Percentiles rank a stretch among this genome's conserved stretches.
Conservation (phyloP, 2,113 vertebrate species). For the Antennarius striatus region DNA sequence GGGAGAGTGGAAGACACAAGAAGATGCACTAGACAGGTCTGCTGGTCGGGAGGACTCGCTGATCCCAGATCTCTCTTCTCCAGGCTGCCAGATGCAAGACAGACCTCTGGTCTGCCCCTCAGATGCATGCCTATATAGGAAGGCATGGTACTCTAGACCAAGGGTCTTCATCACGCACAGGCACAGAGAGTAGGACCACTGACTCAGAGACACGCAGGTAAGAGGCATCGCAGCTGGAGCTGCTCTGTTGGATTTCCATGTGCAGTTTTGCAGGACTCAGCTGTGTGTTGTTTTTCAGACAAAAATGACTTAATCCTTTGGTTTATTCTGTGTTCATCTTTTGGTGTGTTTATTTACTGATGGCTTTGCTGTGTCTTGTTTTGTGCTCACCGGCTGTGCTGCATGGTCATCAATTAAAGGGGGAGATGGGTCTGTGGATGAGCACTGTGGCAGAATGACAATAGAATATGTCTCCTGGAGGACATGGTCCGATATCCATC, state of each 20-base stretch:
- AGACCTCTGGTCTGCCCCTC: constrained; percentile 60
- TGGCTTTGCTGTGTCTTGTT: constrained; percentile 28
- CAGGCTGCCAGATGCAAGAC: constrained; percentile 49
- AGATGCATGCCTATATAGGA: constrained; percentile 75
- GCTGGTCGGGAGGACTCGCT: constrained; percentile 65
- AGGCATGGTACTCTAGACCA: constrained; percentile 67
- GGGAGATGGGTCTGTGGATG: constrained; percentile 60
- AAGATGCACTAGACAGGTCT: constrained; percentile 65
- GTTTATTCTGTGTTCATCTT: constrained; percentile 18
- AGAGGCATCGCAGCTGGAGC: constrained; percentile 49
- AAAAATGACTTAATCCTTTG: constrained; percentile 22
- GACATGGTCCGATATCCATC: constrained; percentile 68
- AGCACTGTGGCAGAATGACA: constrained; percentile 66
- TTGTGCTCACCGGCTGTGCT: constrained; percentile 47
- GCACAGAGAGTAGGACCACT: constrained; percentile 51
- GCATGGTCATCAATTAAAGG: constrained; percentile 69
- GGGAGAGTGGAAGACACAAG: constrained; percentile 67
- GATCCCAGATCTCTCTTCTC: constrained; percentile 57
- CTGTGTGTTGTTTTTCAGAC: constrained; percentile 15
- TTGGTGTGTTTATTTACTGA: constrained; percentile 36
- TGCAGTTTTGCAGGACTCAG: constrained; percentile 19
- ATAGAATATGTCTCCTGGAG: constrained; percentile 71
- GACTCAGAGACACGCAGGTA: constrained; percentile 68
- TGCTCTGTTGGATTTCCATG: constrained; percentile 35
- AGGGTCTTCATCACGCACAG: constrained; percentile 62